Evolutionary conservation across 37 sponge, comb jelly and placozoan genomes (phyloP).

Genomic region (Axinella damicornis): DNA sequence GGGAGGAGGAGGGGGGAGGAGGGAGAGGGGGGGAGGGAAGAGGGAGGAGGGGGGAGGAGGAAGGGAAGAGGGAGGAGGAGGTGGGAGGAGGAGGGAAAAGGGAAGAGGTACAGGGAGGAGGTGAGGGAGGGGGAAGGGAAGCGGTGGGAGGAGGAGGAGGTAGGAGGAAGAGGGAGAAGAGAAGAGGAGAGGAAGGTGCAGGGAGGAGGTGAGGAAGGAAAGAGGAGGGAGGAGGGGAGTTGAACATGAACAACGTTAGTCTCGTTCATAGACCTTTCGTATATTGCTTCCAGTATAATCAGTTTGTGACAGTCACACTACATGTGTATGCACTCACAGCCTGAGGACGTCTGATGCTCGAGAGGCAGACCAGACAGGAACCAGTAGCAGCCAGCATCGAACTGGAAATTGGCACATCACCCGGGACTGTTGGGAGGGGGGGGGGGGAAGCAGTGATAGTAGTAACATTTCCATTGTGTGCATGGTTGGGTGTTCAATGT

Average conservation of each 20-base stretch:
- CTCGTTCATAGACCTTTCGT: no score
- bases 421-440: background rate
- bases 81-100: background rate
- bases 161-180: background rate
- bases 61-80: background rate
- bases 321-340: constrained; percentile 13
- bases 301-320: no score
- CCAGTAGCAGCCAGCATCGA: background rate
- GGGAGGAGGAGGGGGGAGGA: background rate
- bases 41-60: background rate
- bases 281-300: no score
- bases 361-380: constrained; percentile 55
- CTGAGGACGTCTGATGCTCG: constrained; percentile 25
- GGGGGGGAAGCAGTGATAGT: background rate
- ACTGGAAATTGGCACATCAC: background rate
- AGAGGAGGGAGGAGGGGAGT: no score
- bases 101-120: background rate
- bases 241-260: no score
- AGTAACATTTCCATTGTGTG: background rate
- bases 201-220: no score
- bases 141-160: background rate
- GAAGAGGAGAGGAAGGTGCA: no score
- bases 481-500: no score
- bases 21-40: no score
- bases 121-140: background rate